phyloP scores from a whole-genome alignment of 2,888 invertebrate species.

The Macrosiphum euphorbiae region DNA sequence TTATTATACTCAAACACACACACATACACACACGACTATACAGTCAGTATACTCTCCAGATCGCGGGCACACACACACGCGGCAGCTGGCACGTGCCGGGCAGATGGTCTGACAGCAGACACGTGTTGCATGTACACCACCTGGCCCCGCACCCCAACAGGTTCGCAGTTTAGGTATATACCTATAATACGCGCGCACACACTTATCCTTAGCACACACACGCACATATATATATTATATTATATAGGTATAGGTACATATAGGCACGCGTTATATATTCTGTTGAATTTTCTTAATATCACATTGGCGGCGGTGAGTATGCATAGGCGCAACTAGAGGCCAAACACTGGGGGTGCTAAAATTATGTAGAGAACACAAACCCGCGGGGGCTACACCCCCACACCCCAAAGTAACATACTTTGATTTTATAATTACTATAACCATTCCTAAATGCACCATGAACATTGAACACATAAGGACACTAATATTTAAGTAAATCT shows the following conservation, averaged over 20 bases:
- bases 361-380: too few species aligned
- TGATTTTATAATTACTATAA: too few species aligned
- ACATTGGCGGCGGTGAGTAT: not conserved
- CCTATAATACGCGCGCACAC: constrained; percentile 22
- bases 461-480: too few species aligned
- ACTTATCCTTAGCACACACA: constrained; percentile 11
- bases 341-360: too few species aligned
- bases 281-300: constrained; percentile 47
- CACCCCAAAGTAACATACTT: too few species aligned
- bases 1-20: constrained; percentile 41
- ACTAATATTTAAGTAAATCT: too few species aligned
- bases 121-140: constrained; percentile 63
- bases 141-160: constrained; percentile 64
- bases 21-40: constrained; percentile 27
- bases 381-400: too few species aligned
- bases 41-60: not conserved
- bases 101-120: constrained; percentile 65
- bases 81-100: constrained; percentile 65
- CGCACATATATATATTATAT: not conserved
- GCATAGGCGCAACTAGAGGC: too few species aligned
- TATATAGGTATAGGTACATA: not conserved
- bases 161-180: constrained; percentile 57
- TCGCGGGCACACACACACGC: constrained; percentile 39
- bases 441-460: too few species aligned
- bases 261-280: not conserved